Evolutionary conservation across 1,140 invertebrate genomes (phyloP).

Genomic region (Apocrypta bakeri): DNA sequence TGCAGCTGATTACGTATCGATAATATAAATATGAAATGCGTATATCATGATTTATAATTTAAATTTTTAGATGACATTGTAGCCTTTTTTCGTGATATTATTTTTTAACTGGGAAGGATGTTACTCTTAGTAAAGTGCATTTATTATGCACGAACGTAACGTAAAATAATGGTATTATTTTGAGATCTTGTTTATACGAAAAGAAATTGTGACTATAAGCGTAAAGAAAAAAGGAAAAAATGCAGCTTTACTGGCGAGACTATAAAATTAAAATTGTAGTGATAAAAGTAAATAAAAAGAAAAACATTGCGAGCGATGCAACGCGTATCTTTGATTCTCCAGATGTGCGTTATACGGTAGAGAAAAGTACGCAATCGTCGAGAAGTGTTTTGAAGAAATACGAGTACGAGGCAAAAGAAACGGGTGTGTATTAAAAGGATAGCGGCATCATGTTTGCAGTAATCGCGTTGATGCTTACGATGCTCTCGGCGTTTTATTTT

Average conservation of each 20-base stretch:
- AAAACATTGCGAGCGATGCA: not conserved
- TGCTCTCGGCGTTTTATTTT: conserved; percentile 73
- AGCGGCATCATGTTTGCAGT: conserved; percentile 30
- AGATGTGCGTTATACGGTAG: not conserved
- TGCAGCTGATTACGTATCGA: conserved; percentile 15
- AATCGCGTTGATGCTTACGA: conserved; percentile 62
- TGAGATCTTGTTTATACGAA: conserved; percentile 2
- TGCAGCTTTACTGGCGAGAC: conserved; percentile 39
- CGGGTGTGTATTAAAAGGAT: conserved; percentile 37
- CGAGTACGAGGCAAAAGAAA: too few species aligned
- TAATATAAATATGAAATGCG: conserved; percentile 15
- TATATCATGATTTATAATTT: conserved; percentile 32
- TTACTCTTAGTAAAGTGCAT: conserved; percentile 15
- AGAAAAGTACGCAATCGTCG: not conserved
- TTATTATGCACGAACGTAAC: conserved; percentile 1
- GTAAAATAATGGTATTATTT: conserved; percentile 28
- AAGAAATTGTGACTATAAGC: not conserved
- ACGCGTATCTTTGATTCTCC: not conserved
- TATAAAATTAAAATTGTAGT: conserved; percentile 24
- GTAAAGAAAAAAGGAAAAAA: conserved; percentile 39
- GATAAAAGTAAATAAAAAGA: conserved; percentile 32
- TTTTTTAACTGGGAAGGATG: conserved; percentile 34
- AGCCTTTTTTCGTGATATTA: conserved; percentile 47
- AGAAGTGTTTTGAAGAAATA: not conserved
- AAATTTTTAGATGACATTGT: conserved; percentile 44